Percentiles rank a stretch among this genome's conserved stretches.
phyloP scores from a whole-genome alignment of 2,888 invertebrate species.

The Physocephala rufipes region DNA sequence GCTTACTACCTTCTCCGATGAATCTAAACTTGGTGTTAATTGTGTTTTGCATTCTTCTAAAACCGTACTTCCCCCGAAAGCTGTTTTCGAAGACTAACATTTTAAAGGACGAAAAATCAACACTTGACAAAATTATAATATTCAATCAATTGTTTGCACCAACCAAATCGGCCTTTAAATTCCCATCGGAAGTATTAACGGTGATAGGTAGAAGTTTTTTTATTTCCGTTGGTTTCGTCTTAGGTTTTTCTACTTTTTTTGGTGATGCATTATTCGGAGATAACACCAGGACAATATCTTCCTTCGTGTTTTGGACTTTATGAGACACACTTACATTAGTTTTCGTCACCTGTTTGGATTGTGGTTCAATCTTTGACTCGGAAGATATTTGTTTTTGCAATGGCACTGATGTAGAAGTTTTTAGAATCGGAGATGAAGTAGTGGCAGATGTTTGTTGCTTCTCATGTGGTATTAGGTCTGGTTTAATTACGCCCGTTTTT shows the following conservation, averaged over 20 bases:
- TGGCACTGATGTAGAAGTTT: slow-evolving; percentile 28
- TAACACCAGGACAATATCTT: background rate
- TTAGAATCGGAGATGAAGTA: slow-evolving; percentile 17
- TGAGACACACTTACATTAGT: background rate
- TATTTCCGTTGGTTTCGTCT: slow-evolving; percentile 51
- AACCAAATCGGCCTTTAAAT: slow-evolving; percentile 41
- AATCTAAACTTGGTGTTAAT: slow-evolving; percentile 15
- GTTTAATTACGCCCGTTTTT: slow-evolving; percentile 56
- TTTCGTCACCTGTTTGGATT: slow-evolving; percentile 16
- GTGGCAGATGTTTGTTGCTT: slow-evolving; percentile 9
- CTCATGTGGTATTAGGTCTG: slow-evolving; percentile 58
- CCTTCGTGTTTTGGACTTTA: background rate
- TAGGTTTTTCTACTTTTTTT: slow-evolving; percentile 38
- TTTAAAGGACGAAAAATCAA: no score
- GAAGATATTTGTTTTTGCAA: slow-evolving; percentile 19
- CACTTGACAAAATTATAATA: background rate
- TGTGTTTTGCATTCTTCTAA: background rate
- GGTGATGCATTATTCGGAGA: background rate
- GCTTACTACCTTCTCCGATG: no score
- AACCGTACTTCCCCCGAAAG: background rate
- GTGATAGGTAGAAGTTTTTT: background rate
- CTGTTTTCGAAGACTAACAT: slow-evolving; percentile 24
- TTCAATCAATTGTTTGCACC: background rate
- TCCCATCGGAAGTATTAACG: slow-evolving; percentile 26
- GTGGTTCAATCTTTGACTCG: background rate